Base-by-base conservation (phyloP, 2,888 invertebrate genomes). In the Eilema depressum region DNA sequence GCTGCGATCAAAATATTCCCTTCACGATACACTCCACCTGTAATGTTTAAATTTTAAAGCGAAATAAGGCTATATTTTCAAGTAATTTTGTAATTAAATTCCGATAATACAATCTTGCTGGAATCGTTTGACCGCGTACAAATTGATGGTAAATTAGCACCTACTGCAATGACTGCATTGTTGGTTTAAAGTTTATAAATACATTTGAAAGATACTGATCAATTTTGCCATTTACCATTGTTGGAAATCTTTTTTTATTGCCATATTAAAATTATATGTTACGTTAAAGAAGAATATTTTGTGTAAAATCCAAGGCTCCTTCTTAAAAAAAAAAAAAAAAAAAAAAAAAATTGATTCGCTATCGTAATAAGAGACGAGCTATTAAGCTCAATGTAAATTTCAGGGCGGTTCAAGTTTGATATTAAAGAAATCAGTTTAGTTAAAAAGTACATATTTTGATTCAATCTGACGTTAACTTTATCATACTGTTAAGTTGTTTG, bases 1-100 rank as follows among this genome's bases (percentile, higher is more conserved):
- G 84, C 82, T 81, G 79, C 82, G 83, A 85, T 86, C 86, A 86
- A 85, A 86, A 86, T 87, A 83, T 83, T 78, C 80, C 75, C 78
- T 76, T 77, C 76, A 72, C 74, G 67, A 71, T 77, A 78, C 77
- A 67, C 74, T 76, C 68, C 63, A 76, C 65, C 73, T 69, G 61
- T 69, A 64, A 71, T 71, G 66, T 75, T 81, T 75, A 74, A 82
- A 81, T 81, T 81, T 77, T 66, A 69, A 77, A 75, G 66, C 67
- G 67, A 74, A 81, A 66, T 77, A 78, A 76, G 71, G 70, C 76
- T 74, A 71, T 76, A 79, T 81, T 81, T 81, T 80, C 70, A 69
- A 41, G 47, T 67, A 73, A 75, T 74, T 72, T 73, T 72, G 70
- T 67, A 14, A 69, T 63, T 66, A 70, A 74, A 68, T 68, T 69